Conservation (phyloP, 2,888 invertebrate genomes). For the Coelinius sp. region DNA sequence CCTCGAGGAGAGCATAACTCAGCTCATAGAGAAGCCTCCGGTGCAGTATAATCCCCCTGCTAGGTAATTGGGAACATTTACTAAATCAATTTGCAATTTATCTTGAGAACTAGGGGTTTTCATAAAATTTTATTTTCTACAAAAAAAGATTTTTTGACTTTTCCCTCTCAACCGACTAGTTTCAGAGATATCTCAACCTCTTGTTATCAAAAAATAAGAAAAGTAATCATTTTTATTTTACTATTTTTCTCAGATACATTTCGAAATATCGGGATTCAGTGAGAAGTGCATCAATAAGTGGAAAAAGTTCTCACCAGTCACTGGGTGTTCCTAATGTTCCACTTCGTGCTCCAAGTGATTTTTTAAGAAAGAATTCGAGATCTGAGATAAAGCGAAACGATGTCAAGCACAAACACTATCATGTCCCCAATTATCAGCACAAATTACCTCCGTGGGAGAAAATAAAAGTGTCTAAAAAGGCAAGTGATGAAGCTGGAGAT, state of each 20-base stretch:
- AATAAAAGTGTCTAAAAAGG: conserved; percentile 38
- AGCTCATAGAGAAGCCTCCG: background rate
- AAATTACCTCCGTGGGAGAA: conserved; percentile 53
- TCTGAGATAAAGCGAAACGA: conserved; percentile 35
- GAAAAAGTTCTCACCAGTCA: conserved; percentile 55
- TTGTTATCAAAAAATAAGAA: too few species aligned
- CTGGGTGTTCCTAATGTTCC: conserved; percentile 52
- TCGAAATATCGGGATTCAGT: conserved; percentile 51
- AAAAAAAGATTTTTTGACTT: too few species aligned
- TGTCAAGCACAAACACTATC: conserved; percentile 51
- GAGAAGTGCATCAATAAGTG: conserved; percentile 37
- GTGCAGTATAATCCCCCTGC: background rate
- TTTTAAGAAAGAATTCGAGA: conserved; percentile 51
- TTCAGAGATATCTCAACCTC: too few species aligned
- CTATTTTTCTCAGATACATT: conserved; percentile 46
- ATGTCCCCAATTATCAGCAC: conserved; percentile 46
- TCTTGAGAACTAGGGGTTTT: too few species aligned
- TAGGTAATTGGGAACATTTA: background rate
- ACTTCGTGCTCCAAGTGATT: conserved; percentile 50
- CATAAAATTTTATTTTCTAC: too few species aligned
- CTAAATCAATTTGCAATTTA: background rate
- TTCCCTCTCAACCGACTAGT: too few species aligned
- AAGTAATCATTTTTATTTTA: too few species aligned
- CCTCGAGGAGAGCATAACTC: background rate
- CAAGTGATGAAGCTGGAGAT: conserved; percentile 44